These are phyloP conservation scores for Dryobates pubescens DNA, from an alignment of 2,797 vertebrate genomes.

Conservation along the genomic window DNA sequence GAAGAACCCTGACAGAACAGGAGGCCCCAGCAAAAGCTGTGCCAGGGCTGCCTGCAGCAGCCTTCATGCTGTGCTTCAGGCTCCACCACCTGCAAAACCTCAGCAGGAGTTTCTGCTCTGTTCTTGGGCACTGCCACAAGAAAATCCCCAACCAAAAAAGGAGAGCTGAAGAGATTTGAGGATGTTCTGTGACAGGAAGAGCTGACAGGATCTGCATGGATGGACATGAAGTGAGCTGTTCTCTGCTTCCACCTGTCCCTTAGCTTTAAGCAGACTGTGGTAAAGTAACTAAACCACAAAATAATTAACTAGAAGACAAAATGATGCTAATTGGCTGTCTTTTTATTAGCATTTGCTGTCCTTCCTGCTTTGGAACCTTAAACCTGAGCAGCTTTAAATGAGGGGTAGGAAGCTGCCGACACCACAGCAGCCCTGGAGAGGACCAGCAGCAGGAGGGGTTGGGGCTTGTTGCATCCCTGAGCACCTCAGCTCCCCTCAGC, in stretches of 20 bases:
- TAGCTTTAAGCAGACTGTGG: neutral
- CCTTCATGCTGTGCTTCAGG: fast-evolving
- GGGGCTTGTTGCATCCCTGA: neutral
- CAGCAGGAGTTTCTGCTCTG: neutral
- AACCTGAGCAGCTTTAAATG: neutral
- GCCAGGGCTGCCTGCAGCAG: neutral
- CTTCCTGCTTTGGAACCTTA: neutral
- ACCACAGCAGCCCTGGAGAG: fast-evolving
- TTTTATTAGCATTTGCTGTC: neutral
- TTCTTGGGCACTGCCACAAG: fast-evolving
- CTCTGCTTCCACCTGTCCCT: neutral
- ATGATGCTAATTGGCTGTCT: fast-evolving
- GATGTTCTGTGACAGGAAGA: neutral
- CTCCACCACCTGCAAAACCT: fast-evolving
- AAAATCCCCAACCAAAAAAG: too few relatives aligned
- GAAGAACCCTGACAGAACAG: fast-evolving
- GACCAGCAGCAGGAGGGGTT: neutral
- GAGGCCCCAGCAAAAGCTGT: fast-evolving
- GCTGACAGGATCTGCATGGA: fast-evolving
- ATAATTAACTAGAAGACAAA: too few relatives aligned
- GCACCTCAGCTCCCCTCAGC: neutral
- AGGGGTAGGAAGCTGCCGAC: neutral
- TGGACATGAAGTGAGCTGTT: fast-evolving
- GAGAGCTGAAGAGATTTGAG: fast-evolving
- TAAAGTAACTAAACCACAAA: neutral